Conservation (phyloP, 2,888 invertebrate genomes). For the Heteromyza rotundicornis region DNA sequence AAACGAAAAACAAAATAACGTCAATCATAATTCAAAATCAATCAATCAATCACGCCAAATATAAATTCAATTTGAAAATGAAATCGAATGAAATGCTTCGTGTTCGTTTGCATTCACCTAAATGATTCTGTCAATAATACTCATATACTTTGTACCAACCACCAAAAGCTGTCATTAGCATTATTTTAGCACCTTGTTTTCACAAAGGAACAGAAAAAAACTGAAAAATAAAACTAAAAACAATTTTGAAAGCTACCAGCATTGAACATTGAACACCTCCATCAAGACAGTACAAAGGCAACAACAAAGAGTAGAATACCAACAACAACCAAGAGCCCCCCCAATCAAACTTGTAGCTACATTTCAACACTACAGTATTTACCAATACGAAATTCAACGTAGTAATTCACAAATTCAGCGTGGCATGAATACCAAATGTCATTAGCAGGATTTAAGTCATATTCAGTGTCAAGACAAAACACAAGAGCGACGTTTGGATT, state of each 20-base stretch:
- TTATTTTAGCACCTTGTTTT: conserved; percentile 27
- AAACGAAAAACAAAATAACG: no score
- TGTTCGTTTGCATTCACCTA: conserved; percentile 9
- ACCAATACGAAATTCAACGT: background rate
- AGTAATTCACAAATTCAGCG: conserved; percentile 1
- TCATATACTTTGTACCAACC: no score
- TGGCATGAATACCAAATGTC: conserved; percentile 26
- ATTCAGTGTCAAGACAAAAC: conserved; percentile 16
- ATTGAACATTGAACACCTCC: background rate
- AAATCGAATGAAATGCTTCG: background rate
- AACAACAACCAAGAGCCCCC: background rate
- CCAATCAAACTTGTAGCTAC: background rate
- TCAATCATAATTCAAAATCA: background rate
- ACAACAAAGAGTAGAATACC: background rate
- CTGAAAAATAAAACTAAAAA: no score
- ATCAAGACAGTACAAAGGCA: background rate
- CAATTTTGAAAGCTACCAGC: no score
- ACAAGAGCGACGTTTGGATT: background rate
- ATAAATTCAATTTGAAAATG: background rate
- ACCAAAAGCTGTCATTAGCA: conserved; percentile 23
- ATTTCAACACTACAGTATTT: background rate
- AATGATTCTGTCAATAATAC: conserved; percentile 27
- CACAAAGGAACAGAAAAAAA: no score
- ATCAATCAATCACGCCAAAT: background rate
- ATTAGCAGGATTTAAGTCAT: conserved; percentile 27